phyloP scores from a whole-genome alignment of 92 coral and sea anemone species.

The Metridium senile region DNA sequence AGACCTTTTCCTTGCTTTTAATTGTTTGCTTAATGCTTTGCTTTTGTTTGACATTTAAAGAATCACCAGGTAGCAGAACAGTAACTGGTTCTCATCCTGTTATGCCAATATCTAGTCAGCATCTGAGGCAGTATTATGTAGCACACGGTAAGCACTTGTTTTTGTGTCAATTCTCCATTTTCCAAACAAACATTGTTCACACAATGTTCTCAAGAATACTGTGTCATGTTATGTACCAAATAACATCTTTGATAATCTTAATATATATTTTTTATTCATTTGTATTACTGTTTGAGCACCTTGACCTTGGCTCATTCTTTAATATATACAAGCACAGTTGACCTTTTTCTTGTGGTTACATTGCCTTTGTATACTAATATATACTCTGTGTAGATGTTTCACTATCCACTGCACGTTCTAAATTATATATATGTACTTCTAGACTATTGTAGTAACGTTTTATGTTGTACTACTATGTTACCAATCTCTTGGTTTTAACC shows the following conservation, averaged over 20 bases:
- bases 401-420: neutral
- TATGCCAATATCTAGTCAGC: conserved; percentile 42
- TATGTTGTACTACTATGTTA: neutral
- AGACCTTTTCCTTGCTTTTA: neutral
- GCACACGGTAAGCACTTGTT: conserved; percentile 20
- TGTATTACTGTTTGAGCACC: neutral
- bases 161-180: neutral
- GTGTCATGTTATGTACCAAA: neutral
- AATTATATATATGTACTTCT: too few species aligned
- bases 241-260: neutral
- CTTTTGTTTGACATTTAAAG: conserved; percentile 11
- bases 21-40: neutral
- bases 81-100: conserved; percentile 33
- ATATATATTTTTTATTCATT: too few species aligned
- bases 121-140: conserved; percentile 33
- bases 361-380: neutral
- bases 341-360: neutral
- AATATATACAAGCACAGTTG: too few species aligned
- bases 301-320: neutral
- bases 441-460: neutral
- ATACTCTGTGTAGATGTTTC: neutral
- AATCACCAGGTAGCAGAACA: conserved; percentile 30
- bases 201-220: neutral
- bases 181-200: neutral
- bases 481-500: too few species aligned